Conservation (phyloP, 2,888 invertebrate species). For the Ophioninae sp. region DNA sequence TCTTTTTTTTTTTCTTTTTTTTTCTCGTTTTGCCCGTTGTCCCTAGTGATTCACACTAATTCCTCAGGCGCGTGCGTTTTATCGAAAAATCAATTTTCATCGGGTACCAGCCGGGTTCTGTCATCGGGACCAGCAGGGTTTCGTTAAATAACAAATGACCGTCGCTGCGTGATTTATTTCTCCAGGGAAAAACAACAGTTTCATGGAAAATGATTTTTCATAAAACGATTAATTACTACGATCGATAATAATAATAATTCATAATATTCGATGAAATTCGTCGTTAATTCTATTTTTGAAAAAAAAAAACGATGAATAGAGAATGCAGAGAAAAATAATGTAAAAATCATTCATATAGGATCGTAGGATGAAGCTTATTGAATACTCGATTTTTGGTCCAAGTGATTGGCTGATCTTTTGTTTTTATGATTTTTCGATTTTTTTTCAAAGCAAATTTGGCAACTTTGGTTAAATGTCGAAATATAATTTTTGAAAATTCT, state of each 20-base stretch:
- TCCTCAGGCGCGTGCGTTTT: slow-evolving; percentile 59
- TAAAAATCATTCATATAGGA: too few species aligned
- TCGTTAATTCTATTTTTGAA: background rate
- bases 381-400: too few species aligned
- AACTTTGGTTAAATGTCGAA: background rate
- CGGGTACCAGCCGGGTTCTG: slow-evolving; percentile 58
- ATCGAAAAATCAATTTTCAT: slow-evolving; percentile 73
- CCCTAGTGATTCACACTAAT: slow-evolving; percentile 71
- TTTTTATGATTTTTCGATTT: too few species aligned
- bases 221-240: background rate
- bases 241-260: background rate
- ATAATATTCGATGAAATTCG: background rate
- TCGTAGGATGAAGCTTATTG: too few species aligned
- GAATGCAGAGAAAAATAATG: too few species aligned
- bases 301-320: background rate
- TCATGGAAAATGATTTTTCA: background rate
- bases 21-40: slow-evolving; percentile 42
- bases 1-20: slow-evolving; percentile 19
- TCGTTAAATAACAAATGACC: slow-evolving; percentile 35
- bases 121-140: slow-evolving; percentile 62
- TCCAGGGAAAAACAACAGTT: background rate
- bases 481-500: too few species aligned
- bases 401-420: too few species aligned
- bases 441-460: background rate
- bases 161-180: background rate